Evolutionary conservation across 2,113 vertebrate genomes (phyloP).

Genomic region (Planiliza haematocheilus): DNA sequence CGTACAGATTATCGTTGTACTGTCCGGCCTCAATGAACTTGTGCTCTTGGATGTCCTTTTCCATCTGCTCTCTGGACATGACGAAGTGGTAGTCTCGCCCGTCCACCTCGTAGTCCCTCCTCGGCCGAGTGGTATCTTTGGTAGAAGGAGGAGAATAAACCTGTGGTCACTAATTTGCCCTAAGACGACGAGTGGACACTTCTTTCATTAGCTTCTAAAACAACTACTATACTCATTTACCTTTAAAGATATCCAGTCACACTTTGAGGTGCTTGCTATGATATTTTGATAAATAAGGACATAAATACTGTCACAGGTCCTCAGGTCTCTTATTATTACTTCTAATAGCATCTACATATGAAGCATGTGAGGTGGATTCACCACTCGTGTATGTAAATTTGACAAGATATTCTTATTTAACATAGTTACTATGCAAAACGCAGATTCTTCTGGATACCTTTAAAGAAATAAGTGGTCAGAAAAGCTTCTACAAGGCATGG

Average conservation of each 20-base stretch:
- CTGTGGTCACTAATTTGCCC: too few relatives aligned
- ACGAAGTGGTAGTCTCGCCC: conserved; percentile 98
- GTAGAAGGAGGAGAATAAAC: neutral
- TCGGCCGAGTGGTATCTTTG: conserved; percentile 94
- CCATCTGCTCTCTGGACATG: conserved; percentile 97
- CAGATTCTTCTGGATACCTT: conserved; percentile 30
- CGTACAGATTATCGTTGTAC: conserved; percentile 98
- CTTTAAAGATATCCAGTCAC: conserved; percentile 17
- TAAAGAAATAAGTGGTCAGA: neutral
- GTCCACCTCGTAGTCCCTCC: conserved; percentile 95
- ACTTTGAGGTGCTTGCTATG: neutral
- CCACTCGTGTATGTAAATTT: neutral
- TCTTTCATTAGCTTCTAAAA: neutral
- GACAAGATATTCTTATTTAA: neutral
- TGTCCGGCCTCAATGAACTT: conserved; percentile 99
- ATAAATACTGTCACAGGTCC: too few relatives aligned
- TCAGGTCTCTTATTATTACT: too few relatives aligned
- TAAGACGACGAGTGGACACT: too few relatives aligned
- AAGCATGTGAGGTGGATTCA: neutral
- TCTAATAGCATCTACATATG: too few relatives aligned
- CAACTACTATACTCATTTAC: neutral
- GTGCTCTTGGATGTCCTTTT: conserved; percentile 99
- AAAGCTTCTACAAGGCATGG: neutral
- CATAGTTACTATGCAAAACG: neutral
- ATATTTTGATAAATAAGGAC: too few relatives aligned